phyloP scores from a whole-genome alignment of 2,113 vertebrate genomes.

The Ageneiosus marmoratus region DNA sequence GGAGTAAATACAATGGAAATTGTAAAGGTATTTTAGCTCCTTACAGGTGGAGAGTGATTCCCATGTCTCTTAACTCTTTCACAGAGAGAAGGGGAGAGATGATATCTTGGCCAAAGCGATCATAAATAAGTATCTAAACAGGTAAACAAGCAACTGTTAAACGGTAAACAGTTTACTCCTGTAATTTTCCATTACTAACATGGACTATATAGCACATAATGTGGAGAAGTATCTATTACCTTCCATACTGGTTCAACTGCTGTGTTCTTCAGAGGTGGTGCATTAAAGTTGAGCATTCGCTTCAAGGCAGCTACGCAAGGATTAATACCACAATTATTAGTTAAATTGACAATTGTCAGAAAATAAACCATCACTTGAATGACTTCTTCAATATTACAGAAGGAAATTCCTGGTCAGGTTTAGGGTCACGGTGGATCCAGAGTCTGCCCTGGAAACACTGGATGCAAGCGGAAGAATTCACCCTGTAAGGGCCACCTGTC shows the following conservation, averaged over 20 bases:
- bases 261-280: conserved; percentile 91
- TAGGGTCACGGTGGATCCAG: too few relatives aligned
- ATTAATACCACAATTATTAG: conserved; percentile 9
- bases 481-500: too few relatives aligned
- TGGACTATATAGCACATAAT: neutral
- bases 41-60: conserved; percentile 96
- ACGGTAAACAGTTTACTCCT: neutral
- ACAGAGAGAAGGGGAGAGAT: conserved; percentile 95
- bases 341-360: neutral
- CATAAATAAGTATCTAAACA: conserved; percentile 91
- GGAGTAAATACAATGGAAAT: neutral
- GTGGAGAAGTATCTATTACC: conserved; percentile 69
- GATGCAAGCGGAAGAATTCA: too few relatives aligned
- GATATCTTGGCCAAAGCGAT: conserved; percentile 97
- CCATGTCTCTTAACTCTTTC: conserved; percentile 97
- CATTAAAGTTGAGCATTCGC: conserved; percentile 97
- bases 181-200: neutral
- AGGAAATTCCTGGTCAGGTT: neutral
- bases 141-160: neutral
- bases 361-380: neutral
- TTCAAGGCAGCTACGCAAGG: conserved; percentile 85
- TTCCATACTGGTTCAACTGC: conserved; percentile 96
- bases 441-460: too few relatives aligned
- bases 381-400: neutral
- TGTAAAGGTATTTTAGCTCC: conserved; percentile 42